These are phyloP conservation scores for Caenorhabditis sp. DNA, from an alignment of 2,888 invertebrate species.

Conservation along the genomic window DNA sequence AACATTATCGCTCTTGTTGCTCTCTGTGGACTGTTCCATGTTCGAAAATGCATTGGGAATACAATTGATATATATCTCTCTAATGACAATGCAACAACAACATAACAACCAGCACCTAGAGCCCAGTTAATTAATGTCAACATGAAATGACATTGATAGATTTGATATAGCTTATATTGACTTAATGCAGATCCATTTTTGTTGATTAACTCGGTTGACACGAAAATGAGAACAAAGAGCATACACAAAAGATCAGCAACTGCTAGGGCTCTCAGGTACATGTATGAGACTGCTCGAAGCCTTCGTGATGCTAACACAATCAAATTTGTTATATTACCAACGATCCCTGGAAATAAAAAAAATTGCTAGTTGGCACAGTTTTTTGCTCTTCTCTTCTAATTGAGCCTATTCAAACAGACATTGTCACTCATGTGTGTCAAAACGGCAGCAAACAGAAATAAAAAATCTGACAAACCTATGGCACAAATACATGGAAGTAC, in stretches of 20 bases:
- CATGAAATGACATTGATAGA: conserved; percentile 66
- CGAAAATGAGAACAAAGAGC: conserved; percentile 69
- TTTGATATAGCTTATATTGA: conserved; percentile 57
- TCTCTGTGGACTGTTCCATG: conserved; percentile 69
- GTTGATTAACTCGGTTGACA: conserved; percentile 60
- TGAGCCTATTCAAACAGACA: conserved; percentile 26
- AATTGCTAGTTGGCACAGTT: background rate
- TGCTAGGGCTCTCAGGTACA: conserved; percentile 60
- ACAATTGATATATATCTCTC: conserved; percentile 70
- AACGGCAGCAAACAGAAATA: background rate
- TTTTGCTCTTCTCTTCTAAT: conserved; percentile 28
- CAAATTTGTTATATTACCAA: conserved; percentile 67
- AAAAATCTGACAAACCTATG: conserved; percentile 48
- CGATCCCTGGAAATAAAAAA: conserved; percentile 41
- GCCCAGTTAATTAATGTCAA: conserved; percentile 71
- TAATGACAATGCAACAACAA: conserved; percentile 68
- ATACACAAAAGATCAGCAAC: conserved; percentile 70
- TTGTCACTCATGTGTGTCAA: background rate
- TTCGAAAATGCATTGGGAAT: conserved; percentile 70
- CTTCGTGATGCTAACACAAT: conserved; percentile 66
- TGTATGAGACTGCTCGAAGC: conserved; percentile 69
- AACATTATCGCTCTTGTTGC: conserved; percentile 61
- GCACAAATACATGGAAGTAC: conserved; percentile 69
- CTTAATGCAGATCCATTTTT: conserved; percentile 54
- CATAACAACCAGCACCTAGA: conserved; percentile 68